These are phyloP conservation scores for Pristiophorus japonicus DNA, from an alignment of 2,113 vertebrate genomes.

Conservation along the genomic window DNA sequence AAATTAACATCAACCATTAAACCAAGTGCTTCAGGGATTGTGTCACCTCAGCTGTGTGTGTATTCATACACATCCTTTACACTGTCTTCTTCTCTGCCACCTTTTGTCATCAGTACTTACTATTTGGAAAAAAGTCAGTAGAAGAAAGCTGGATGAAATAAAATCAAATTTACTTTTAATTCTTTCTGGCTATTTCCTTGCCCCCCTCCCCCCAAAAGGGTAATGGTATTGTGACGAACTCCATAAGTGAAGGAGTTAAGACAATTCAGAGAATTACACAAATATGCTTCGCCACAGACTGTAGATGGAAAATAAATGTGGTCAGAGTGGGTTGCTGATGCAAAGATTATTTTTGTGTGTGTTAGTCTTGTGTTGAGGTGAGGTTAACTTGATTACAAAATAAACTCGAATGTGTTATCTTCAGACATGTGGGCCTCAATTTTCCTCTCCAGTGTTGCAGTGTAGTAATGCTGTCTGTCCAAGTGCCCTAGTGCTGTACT, in stretches of 20 bases:
- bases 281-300: neutral
- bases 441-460: neutral
- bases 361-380: neutral
- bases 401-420: neutral
- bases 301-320: slow-evolving; percentile 24
- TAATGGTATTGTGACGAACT: neutral
- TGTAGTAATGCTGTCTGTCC: neutral
- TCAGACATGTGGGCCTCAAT: neutral
- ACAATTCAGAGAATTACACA: neutral
- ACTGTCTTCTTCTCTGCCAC: neutral
- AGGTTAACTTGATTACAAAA: slow-evolving; percentile 10
- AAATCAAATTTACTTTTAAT: neutral
- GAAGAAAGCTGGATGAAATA: neutral
- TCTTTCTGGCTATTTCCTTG: neutral
- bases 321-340: neutral
- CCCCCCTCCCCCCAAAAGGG: too few species aligned
- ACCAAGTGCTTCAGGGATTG: neutral
- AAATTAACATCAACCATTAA: neutral
- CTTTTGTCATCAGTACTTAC: neutral
- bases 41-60: neutral
- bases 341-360: slow-evolving; percentile 21
- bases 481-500: neutral
- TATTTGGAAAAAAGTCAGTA: neutral
- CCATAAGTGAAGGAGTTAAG: neutral
- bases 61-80: neutral